Conservation (phyloP, 2,888 invertebrate genomes). For the Spodoptera littoralis region DNA sequence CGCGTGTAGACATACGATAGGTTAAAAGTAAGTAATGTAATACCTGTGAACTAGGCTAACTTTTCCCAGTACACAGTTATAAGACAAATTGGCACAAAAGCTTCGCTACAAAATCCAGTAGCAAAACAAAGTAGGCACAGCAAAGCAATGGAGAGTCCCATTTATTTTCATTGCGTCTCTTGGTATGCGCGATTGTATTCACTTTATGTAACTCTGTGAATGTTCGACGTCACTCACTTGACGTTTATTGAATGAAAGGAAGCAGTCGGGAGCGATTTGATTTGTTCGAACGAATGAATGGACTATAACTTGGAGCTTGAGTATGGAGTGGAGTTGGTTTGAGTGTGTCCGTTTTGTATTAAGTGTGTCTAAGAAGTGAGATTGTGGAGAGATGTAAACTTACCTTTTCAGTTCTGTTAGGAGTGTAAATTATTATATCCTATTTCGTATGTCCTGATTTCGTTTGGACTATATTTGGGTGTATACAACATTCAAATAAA, state of each 20-base stretch:
- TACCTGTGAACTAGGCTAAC: too few species aligned
- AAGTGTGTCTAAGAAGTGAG: constrained; percentile 42
- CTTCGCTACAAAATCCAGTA: constrained; percentile 6
- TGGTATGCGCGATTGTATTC: constrained; percentile 77
- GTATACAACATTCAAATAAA: too few species aligned
- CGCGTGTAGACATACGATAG: too few species aligned
- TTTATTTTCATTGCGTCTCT: constrained; percentile 81
- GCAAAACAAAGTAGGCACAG: constrained; percentile 38
- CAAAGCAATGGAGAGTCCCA: constrained; percentile 68
- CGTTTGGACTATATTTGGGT: too few species aligned
- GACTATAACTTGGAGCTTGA: constrained; percentile 75
- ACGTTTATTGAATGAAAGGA: constrained; percentile 76
- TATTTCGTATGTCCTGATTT: too few species aligned
- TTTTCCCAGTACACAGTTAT: background rate
- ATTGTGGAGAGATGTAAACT: background rate
- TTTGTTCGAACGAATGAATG: constrained; percentile 80
- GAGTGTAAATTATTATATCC: too few species aligned
- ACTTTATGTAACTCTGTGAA: constrained; percentile 74
- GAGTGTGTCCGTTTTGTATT: constrained; percentile 40
- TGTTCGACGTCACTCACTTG: constrained; percentile 66
- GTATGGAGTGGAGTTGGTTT: constrained; percentile 35
- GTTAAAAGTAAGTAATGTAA: too few species aligned
- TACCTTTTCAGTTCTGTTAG: too few species aligned
- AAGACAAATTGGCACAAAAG: background rate
- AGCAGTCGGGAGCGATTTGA: constrained; percentile 67